These are phyloP conservation scores for Drosophila picticornis DNA, from an alignment of 2,888 invertebrate species.

Conservation along the genomic window DNA sequence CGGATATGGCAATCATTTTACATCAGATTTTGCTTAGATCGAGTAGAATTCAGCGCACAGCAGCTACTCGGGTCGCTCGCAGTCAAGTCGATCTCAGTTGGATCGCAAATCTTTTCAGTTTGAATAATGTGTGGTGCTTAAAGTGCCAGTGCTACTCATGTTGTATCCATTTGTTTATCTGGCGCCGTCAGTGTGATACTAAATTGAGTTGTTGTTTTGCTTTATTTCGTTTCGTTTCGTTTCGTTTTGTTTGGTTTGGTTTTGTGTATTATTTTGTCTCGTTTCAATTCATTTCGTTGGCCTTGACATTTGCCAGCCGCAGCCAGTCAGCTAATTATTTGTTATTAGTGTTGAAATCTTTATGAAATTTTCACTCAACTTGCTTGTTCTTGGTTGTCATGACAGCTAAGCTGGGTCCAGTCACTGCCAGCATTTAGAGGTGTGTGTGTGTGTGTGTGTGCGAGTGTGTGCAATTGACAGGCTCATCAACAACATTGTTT, in stretches of 20 bases:
- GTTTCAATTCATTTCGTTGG: constrained; percentile 26
- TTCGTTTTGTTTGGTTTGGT: constrained; percentile 6
- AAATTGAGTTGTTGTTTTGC: constrained; percentile 39
- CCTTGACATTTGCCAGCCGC: constrained; percentile 62
- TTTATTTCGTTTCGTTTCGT: constrained; percentile 4
- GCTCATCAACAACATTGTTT: constrained; percentile 76
- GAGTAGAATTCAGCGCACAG: neutral
- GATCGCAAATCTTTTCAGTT: neutral
- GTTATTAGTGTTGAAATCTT: constrained; percentile 77
- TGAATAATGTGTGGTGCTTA: constrained; percentile 20
- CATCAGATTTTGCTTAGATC: neutral
- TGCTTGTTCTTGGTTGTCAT: constrained; percentile 41
- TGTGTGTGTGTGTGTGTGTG: constrained; percentile 20
- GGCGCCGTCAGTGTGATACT: constrained; percentile 29
- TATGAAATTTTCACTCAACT: constrained; percentile 62
- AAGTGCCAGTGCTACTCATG: constrained; percentile 11
- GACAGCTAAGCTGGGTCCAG: constrained; percentile 51
- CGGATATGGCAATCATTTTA: neutral
- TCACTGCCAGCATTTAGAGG: constrained; percentile 12
- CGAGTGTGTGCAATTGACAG: constrained; percentile 63
- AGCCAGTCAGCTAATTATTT: constrained; percentile 74
- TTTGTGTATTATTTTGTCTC: constrained; percentile 2
- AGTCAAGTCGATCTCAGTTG: neutral
- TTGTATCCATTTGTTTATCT: constrained; percentile 34
- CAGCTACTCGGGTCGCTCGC: neutral